A percentile compares a stretch with the other conserved stretches of the same genome.
Evolutionary conservation across 2,888 invertebrate genomes (phyloP).

Genomic region (Caenorhabditis afra): DNA sequence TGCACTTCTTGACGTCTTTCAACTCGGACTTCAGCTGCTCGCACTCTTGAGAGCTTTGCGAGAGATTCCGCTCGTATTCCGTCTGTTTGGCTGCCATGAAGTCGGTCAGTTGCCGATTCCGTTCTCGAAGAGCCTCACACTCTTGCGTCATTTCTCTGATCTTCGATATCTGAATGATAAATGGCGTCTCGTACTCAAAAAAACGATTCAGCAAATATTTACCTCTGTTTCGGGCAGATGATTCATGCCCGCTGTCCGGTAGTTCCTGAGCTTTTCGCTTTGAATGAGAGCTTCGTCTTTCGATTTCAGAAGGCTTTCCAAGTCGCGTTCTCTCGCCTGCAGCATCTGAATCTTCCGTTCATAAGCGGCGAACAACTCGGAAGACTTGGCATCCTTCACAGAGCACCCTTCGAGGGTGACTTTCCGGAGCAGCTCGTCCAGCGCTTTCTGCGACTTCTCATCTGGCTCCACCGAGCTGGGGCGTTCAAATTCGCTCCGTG

Average conservation of each 20-base stretch:
- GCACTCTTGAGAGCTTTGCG: constrained; percentile 35
- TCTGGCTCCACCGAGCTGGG: constrained; percentile 19
- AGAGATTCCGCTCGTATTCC: background rate
- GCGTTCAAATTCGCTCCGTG: background rate
- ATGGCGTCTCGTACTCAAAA: too few relatives aligned
- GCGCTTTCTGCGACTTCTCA: constrained; percentile 36
- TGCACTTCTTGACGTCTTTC: constrained; percentile 17
- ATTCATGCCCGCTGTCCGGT: background rate
- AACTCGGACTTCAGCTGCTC: constrained; percentile 53
- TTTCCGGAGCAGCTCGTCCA: constrained; percentile 57
- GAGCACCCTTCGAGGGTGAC: constrained; percentile 56
- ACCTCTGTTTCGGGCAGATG: constrained; percentile 9
- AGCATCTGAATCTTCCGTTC: constrained; percentile 72
- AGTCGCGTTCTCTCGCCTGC: constrained; percentile 78
- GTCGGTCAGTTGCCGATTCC: constrained; percentile 44
- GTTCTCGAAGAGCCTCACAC: constrained; percentile 54
- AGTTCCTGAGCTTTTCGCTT: constrained; percentile 80
- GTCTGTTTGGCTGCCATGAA: background rate
- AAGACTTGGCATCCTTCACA: constrained; percentile 68
- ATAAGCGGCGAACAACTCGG: constrained; percentile 69
- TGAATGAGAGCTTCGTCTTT: constrained; percentile 81
- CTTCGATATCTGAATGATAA: constrained; percentile 23
- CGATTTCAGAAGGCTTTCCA: constrained; percentile 81
- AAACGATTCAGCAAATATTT: background rate
- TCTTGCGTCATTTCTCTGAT: constrained; percentile 54